Percentiles rank a stretch among this genome's conserved stretches.
phyloP scores from a whole-genome alignment of 2,888 invertebrate genomes.

The Melangyna quadrimaculata region DNA sequence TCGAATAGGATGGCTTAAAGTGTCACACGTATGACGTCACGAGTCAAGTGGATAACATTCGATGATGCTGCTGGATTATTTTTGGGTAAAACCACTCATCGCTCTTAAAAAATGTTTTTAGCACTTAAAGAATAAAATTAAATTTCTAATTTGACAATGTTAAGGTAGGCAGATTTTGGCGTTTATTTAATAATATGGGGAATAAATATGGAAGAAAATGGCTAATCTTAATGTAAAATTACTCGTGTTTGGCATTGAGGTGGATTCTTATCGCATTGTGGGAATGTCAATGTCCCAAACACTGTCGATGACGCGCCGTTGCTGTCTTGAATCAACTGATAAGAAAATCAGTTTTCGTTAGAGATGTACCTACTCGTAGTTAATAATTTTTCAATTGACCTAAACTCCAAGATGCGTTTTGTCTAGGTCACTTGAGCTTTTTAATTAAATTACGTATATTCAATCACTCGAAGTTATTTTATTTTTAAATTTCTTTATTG shows the following conservation, averaged over 20 bases:
- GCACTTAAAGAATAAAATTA: not conserved
- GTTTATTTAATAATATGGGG: not conserved
- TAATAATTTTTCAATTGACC: no score
- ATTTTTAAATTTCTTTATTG: no score
- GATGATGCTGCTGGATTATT: not conserved
- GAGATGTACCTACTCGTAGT: no score
- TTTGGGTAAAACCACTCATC: slow-evolving; percentile 28
- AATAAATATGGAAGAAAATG: not conserved
- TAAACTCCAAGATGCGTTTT: no score
- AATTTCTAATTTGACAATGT: not conserved
- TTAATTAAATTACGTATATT: no score
- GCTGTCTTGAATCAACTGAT: not conserved
- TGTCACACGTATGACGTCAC: slow-evolving; percentile 25
- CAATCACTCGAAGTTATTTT: no score
- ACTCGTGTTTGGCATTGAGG: not conserved
- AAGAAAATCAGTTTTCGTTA: not conserved
- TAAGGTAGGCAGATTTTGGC: not conserved
- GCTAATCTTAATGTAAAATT: not conserved
- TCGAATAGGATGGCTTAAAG: not conserved
- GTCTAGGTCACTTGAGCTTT: no score
- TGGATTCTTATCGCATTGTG: not conserved
- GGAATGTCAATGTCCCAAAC: slow-evolving; percentile 15
- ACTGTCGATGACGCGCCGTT: no score
- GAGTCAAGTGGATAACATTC: not conserved
- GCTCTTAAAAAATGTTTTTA: slow-evolving; percentile 2